Evolutionary conservation across 2,113 vertebrate genomes (phyloP).

Genomic region (Trochalopteron elliotii): DNA sequence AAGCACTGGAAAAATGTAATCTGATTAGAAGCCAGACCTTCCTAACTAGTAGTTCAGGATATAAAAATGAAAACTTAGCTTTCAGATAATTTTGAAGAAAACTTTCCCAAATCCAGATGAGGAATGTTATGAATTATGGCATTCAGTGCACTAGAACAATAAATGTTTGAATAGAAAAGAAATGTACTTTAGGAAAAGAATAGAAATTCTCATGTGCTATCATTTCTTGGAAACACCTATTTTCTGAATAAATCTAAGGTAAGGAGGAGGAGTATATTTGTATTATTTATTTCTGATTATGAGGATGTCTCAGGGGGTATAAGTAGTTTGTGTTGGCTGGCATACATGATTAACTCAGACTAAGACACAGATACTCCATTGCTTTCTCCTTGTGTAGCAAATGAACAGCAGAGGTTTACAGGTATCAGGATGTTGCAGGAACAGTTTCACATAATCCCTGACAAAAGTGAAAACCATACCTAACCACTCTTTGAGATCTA

Average conservation of each 20-base stretch:
- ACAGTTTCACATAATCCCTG: neutral
- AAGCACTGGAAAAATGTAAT: neutral
- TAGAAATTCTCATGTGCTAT: neutral
- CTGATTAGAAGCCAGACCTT: conserved; percentile 3
- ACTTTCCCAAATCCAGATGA: neutral
- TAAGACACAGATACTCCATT: neutral
- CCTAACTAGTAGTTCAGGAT: neutral
- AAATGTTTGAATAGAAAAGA: neutral
- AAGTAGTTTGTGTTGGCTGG: neutral
- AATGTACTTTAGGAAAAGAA: conserved; percentile 13
- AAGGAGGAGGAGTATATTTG: neutral
- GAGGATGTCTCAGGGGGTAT: neutral
- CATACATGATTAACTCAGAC: neutral
- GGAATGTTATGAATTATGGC: neutral
- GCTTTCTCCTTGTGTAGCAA: neutral
- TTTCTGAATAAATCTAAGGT: conserved; percentile 37
- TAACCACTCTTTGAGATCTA: neutral
- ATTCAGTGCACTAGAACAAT: neutral
- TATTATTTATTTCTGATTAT: conserved; percentile 20
- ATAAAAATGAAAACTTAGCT: neutral
- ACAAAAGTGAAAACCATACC: neutral
- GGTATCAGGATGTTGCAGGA: neutral
- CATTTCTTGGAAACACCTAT: conserved; percentile 30
- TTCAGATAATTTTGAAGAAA: neutral
- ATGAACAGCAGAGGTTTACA: neutral